Evolutionary conservation across 1,140 invertebrate genomes (phyloP).

Genomic region (Listronotus oregonensis): DNA sequence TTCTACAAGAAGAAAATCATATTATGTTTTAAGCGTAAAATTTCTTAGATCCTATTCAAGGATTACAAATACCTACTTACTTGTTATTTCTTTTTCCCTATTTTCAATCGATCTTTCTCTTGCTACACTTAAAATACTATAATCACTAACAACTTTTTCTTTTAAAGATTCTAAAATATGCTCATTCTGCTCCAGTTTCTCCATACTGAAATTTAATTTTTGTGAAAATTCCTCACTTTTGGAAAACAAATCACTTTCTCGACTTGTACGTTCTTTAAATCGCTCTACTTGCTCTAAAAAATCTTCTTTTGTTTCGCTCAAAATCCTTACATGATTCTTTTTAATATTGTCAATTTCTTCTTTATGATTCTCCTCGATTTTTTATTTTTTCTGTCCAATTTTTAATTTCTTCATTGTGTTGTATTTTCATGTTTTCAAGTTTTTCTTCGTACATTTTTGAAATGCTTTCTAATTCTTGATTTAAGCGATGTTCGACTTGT

Average conservation of each 20-base stretch:
- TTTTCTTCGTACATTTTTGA: constrained; percentile 53
- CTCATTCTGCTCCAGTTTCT: constrained; percentile 39
- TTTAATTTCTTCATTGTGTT: constrained; percentile 51
- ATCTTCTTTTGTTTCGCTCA: constrained; percentile 54
- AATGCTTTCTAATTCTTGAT: constrained; percentile 52
- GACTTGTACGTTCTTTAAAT: constrained; percentile 55
- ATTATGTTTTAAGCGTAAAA: too few species aligned
- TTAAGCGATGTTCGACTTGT: constrained; percentile 56
- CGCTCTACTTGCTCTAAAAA: constrained; percentile 55
- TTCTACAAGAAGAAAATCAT: too few species aligned
- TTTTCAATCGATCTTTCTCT: constrained; percentile 54
- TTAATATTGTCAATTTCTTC: constrained; percentile 54
- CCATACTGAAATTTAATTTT: constrained; percentile 55
- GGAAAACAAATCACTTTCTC: constrained; percentile 54
- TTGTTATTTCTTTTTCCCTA: constrained; percentile 53
- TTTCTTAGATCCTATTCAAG: too few species aligned
- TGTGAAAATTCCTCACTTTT: constrained; percentile 56
- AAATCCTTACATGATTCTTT: constrained; percentile 44
- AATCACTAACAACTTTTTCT: constrained; percentile 50
- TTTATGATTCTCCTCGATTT: constrained; percentile 54
- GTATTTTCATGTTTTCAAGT: constrained; percentile 42
- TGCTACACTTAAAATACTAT: constrained; percentile 50
- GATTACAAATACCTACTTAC: constrained; percentile 37
- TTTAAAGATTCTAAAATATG: constrained; percentile 48
- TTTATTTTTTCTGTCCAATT: constrained; percentile 55